A percentile compares a stretch with the other conserved stretches of the same genome.
phyloP scores from a whole-genome alignment of 2,888 invertebrate genomes.

The Chrysopilus asiliformis region DNA sequence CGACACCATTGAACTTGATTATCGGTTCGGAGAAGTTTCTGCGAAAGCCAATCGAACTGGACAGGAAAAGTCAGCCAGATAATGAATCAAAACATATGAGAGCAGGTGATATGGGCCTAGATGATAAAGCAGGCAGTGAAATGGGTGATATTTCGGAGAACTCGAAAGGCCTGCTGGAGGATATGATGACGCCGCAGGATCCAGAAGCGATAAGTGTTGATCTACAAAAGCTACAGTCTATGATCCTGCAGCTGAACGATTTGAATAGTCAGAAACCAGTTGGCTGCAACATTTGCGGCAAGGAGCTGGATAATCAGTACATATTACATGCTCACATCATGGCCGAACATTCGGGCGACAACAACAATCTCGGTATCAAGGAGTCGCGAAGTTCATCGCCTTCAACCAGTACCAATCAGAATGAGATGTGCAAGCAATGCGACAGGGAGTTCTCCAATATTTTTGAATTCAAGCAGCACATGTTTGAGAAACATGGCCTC shows the following conservation, averaged over 20 bases:
- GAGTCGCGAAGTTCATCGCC: slow-evolving; percentile 14
- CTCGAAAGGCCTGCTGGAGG: slow-evolving; percentile 6
- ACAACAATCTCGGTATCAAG: slow-evolving; percentile 13
- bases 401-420: slow-evolving; percentile 13
- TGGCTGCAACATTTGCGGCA: slow-evolving; percentile 54
- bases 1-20: slow-evolving; percentile 66
- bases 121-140: slow-evolving; percentile 7
- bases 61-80: neutral
- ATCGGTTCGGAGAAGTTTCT: slow-evolving; percentile 32
- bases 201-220: slow-evolving; percentile 65
- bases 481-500: slow-evolving; percentile 51
- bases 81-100: slow-evolving; percentile 25
- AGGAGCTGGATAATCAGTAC: slow-evolving; percentile 57
- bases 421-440: slow-evolving; percentile 30
- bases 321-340: slow-evolving; percentile 42
- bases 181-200: slow-evolving; percentile 16
- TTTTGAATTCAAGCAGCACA: slow-evolving; percentile 56
- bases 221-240: slow-evolving; percentile 75
- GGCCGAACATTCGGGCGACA: slow-evolving; percentile 27
- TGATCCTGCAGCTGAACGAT: slow-evolving; percentile 79
- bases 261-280: slow-evolving; percentile 47
- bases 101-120: slow-evolving; percentile 17
- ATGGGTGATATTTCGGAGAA: slow-evolving; percentile 6
- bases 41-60: slow-evolving; percentile 10
- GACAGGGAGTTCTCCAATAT: slow-evolving; percentile 47